Percentiles rank a stretch among this genome's conserved stretches.
Conservation (phyloP, 2,797 vertebrate species). For the Naso thynnoides region DNA sequence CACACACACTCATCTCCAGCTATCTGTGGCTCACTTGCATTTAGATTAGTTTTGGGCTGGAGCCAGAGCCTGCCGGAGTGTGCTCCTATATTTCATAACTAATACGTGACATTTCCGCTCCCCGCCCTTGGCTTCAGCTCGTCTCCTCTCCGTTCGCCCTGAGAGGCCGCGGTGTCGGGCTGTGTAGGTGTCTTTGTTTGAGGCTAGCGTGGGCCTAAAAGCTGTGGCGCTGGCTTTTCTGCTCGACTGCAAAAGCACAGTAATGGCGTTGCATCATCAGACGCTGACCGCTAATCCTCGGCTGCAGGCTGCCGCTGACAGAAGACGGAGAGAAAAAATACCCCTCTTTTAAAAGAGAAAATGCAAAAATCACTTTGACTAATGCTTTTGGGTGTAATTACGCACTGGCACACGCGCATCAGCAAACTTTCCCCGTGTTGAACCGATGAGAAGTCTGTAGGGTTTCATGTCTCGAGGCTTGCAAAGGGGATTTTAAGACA, state of each 20-base stretch:
- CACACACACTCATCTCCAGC: too few species aligned
- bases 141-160: conserved; percentile 46
- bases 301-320: conserved; percentile 56
- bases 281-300: conserved; percentile 70
- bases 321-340: conserved; percentile 46
- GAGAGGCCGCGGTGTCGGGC: conserved; percentile 44
- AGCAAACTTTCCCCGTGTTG: conserved; percentile 52
- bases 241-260: conserved; percentile 75
- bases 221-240: conserved; percentile 68
- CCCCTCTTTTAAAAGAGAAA: conserved; percentile 55
- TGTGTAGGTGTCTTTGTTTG: conserved; percentile 79
- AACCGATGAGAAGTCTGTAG: conserved; percentile 42
- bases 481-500: conserved; percentile 54
- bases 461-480: conserved; percentile 53
- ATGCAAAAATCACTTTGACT: conserved; percentile 59
- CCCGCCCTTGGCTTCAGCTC: conserved; percentile 65
- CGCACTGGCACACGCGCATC: conserved; percentile 28
- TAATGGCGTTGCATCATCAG: conserved; percentile 75
- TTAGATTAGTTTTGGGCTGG: conserved; percentile 61
- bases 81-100: conserved; percentile 72
- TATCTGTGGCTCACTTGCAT: conserved; percentile 41
- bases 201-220: conserved; percentile 54
- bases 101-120: conserved; percentile 77
- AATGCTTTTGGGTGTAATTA: conserved; percentile 51
- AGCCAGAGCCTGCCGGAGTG: conserved; percentile 55